These are phyloP conservation scores for Leptinotarsa lineolata DNA, from an alignment of 1,140 invertebrate species.

Conservation along the genomic window DNA sequence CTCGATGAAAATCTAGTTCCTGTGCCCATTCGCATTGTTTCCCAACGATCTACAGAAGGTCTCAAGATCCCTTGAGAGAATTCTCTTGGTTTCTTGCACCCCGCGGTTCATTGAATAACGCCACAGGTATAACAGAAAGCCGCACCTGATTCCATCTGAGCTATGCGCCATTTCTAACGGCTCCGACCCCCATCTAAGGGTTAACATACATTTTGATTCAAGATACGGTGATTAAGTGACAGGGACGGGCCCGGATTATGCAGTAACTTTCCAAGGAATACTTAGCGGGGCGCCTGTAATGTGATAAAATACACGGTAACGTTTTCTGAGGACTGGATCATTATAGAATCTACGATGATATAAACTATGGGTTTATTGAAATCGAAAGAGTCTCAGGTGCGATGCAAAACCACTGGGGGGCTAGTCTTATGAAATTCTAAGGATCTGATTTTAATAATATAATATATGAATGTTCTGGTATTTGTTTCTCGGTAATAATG, in stretches of 20 bases:
- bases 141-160: constrained; percentile 10
- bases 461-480: no score
- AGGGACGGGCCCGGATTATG: not conserved
- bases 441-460: no score
- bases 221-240: not conserved
- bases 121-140: constrained; percentile 23
- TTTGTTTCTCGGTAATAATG: no score
- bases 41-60: not conserved
- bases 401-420: no score
- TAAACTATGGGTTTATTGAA: no score
- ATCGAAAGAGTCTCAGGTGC: no score
- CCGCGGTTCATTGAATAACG: constrained; percentile 13
- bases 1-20: not conserved
- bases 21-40: not conserved
- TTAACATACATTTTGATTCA: constrained; percentile 9
- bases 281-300: no score
- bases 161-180: constrained; percentile 16
- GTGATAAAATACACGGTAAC: no score
- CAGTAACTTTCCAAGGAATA: no score
- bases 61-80: constrained; percentile 18
- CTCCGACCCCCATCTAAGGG: constrained; percentile 15
- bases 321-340: no score
- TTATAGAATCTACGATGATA: no score
- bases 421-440: no score
- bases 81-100: not conserved